Evolutionary conservation across 2,113 vertebrate species (phyloP).

Genomic region (Petrocephalus zakoni): DNA sequence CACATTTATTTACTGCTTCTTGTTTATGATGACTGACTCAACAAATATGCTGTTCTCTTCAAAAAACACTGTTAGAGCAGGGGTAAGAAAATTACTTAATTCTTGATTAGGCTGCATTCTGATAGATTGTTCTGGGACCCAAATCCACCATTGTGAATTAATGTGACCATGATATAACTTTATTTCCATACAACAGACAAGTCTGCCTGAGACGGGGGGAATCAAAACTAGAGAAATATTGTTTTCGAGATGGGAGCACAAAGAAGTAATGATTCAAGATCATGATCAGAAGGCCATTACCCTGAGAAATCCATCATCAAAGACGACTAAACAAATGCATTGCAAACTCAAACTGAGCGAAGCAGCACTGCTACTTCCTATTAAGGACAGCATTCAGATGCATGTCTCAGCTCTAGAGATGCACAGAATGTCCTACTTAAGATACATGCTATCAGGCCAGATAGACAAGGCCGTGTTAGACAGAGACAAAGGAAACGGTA

Average conservation of each 20-base stretch:
- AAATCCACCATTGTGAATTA: not conserved
- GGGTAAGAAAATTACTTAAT: too few relatives aligned
- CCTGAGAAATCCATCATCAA: not conserved
- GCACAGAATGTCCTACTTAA: conserved; percentile 36
- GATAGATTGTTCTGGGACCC: not conserved
- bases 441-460: conserved; percentile 59
- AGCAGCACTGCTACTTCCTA: not conserved
- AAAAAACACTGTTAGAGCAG: too few relatives aligned
- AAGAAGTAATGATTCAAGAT: not conserved
- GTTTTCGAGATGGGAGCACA: not conserved
- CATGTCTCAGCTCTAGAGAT: not conserved
- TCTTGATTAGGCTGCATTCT: not conserved
- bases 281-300: not conserved
- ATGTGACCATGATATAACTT: not conserved
- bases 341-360: not conserved
- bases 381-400: not conserved
- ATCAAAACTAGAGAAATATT: not conserved
- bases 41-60: too few relatives aligned
- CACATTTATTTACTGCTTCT: too few relatives aligned
- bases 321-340: not conserved
- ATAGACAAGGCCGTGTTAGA: conserved; percentile 22
- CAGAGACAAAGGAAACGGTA: conserved; percentile 24
- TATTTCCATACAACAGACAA: not conserved
- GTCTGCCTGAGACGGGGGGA: not conserved
- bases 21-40: too few relatives aligned